phyloP scores from a whole-genome alignment of 2,888 invertebrate genomes.

The Apamea crenata region DNA sequence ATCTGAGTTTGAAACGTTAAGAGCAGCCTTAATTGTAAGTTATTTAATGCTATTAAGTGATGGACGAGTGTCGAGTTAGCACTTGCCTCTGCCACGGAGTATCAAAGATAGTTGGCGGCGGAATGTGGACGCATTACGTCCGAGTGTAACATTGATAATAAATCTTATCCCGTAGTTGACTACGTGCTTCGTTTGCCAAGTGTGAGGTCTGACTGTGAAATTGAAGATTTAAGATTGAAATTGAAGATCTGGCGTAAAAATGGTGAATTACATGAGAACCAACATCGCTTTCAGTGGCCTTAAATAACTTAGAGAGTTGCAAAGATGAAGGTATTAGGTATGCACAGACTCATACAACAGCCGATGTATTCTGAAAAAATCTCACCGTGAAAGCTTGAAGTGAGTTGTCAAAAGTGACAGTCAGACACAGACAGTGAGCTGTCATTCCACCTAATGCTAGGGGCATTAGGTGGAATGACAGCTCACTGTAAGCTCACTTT shows the following conservation, averaged over 20 bases:
- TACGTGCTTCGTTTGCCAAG: conserved; percentile 55
- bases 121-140: conserved; percentile 61
- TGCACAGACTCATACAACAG: not conserved
- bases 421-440: no score
- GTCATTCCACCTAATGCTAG: no score
- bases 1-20: conserved; percentile 3
- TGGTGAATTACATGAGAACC: not conserved
- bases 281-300: not conserved
- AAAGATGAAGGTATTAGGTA: not conserved
- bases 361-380: not conserved
- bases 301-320: not conserved
- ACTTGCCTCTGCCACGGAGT: conserved; percentile 25
- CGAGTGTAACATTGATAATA: conserved; percentile 55
- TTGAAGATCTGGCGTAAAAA: not conserved
- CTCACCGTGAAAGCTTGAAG: not conserved
- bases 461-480: not conserved
- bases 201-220: conserved; percentile 40
- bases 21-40: conserved; percentile 43
- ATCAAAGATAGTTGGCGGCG: conserved; percentile 37
- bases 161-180: conserved; percentile 48
- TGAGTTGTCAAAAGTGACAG: not conserved
- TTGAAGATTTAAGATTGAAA: not conserved
- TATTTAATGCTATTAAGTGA: conserved; percentile 40
- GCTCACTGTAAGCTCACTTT: not conserved
- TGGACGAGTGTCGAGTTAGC: conserved; percentile 56